Evolutionary conservation across 2,113 vertebrate species (phyloP), one percentile per base, ranked within the genome.

Genomic region (Rhinichthys klamathensis): DNA sequence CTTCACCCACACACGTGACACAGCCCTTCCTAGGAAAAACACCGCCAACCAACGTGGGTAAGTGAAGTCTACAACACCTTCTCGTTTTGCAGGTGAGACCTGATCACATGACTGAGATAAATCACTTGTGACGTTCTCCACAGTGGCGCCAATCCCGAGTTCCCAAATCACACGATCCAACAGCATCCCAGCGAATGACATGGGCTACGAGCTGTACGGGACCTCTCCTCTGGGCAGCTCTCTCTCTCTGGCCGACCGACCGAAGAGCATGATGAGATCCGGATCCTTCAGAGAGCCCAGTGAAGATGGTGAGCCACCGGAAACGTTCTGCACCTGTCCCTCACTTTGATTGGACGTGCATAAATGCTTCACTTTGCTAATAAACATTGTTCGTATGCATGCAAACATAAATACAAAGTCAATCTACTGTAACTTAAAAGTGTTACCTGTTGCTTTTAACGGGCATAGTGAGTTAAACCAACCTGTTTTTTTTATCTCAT

Each of bases 91-190:
- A 80, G n/a, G 51, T 18, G 6, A 18, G 16, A 8, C 54, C 35
- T 21, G 44, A 75, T 2, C 70, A n/a, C 21, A 49, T 25, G 11
- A n/a, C 41, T 74, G 21, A 41, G 63, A 65, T 32, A 2, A 35
- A 9, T 35, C 65, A 35, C 6, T 30, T 18, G n/a, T 9, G 15
- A 38, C 3, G 21, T 27, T 11, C 11, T 69, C 21, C 25, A 89
- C 89, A 99, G 98, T 98, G 93, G 96, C 97, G 87, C 98, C 98
- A 89, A 97, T 96, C 88, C 90, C 96, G 21, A 93, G 93, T 41
- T 97, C 97, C 0, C 96, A 97, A 93, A 98, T 99, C 93, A 97
- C 97, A 23, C 97, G 98, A 88, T 99, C 98, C 89, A 99, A 97
- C 95, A 99, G 98, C 95, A 99, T 98, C n/a, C 98, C 98, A 73